phyloP scores from a whole-genome alignment of 2,797 vertebrate species.

The Myotis planiceps region DNA sequence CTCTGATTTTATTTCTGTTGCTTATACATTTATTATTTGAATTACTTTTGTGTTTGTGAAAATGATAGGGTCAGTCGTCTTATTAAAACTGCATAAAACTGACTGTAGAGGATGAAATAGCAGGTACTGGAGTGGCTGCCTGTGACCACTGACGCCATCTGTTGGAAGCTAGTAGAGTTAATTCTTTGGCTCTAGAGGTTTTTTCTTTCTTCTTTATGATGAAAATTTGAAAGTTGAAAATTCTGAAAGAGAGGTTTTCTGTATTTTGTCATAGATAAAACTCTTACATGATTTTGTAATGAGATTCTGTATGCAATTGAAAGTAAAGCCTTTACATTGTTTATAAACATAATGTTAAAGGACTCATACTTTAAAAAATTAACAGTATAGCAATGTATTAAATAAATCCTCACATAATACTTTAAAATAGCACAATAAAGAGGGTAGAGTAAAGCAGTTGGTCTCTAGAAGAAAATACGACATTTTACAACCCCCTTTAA shows the following conservation, averaged over 20 bases:
- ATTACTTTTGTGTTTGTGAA: constrained; percentile 25
- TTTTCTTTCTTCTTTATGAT: neutral
- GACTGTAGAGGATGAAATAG: neutral
- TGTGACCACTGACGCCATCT: neutral
- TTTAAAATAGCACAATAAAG: neutral
- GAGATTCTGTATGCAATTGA: constrained; percentile 16
- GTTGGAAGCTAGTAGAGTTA: neutral
- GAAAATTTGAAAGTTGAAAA: constrained; percentile 19
- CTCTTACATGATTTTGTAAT: neutral
- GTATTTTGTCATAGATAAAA: constrained; percentile 7
- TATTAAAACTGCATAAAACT: neutral
- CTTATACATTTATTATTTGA: neutral
- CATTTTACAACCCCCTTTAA: neutral
- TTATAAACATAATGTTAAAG: neutral
- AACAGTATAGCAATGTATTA: neutral
- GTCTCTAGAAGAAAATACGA: neutral
- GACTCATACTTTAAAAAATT: neutral
- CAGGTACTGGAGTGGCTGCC: neutral
- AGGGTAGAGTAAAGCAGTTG: neutral
- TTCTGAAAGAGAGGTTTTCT: neutral
- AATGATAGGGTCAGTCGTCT: neutral
- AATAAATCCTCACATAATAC: neutral
- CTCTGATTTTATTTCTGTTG: neutral
- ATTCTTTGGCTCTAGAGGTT: neutral
- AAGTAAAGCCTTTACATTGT: constrained; percentile 12